Conservation (phyloP, 2,113 vertebrate genomes). For the Edolisoma coerulescens region DNA sequence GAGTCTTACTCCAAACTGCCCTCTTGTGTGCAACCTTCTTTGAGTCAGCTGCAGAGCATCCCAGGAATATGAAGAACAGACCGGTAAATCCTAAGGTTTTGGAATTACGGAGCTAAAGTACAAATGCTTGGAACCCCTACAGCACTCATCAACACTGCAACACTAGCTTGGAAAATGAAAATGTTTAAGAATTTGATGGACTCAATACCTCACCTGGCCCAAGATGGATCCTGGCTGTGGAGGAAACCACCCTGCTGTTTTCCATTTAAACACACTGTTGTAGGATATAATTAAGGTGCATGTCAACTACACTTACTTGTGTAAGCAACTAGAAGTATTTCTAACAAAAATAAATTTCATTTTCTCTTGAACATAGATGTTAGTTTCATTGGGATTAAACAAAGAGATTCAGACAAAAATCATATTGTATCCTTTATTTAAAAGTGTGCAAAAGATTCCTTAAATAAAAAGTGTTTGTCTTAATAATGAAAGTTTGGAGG, state of each 20-base stretch:
- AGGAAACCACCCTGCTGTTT: background rate
- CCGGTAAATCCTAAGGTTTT: background rate
- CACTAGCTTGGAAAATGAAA: background rate
- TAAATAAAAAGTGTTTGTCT: conserved; percentile 62
- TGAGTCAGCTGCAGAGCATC: background rate
- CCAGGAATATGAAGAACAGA: background rate
- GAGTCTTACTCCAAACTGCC: background rate
- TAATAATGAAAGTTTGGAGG: conserved; percentile 54
- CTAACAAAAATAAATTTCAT: background rate
- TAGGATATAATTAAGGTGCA: background rate
- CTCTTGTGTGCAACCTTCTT: background rate
- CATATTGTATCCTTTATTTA: conserved; percentile 51
- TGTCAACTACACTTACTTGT: background rate
- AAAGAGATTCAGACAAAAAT: background rate
- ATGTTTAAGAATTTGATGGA: background rate
- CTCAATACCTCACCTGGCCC: rapidly evolving
- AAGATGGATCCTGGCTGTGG: background rate
- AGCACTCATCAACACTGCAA: background rate
- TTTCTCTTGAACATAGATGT: background rate
- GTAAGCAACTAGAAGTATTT: background rate
- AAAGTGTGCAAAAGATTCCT: conserved; percentile 54
- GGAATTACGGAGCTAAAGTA: background rate
- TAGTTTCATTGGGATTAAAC: background rate
- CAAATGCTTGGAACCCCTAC: background rate
- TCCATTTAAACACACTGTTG: background rate